phyloP scores from a whole-genome alignment of 2,113 vertebrate genomes.

The Antechinus stuartii region DNA sequence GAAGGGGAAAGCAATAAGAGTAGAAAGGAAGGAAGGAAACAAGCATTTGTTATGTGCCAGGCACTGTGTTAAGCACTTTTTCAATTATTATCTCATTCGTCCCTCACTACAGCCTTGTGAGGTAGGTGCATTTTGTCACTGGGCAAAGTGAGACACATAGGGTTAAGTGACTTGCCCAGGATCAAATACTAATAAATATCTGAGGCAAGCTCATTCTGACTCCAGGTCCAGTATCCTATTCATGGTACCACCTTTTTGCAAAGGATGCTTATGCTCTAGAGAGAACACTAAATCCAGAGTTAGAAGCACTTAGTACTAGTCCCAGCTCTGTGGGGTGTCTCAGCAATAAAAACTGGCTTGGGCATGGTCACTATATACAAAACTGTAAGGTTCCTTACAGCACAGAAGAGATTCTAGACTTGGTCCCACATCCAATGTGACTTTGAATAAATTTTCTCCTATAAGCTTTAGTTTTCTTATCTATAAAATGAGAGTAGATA shows the following conservation, averaged over 20 bases:
- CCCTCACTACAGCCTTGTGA: neutral
- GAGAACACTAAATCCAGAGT: neutral
- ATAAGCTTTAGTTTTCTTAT: neutral
- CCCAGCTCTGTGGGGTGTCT: too few relatives aligned
- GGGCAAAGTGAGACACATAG: neutral
- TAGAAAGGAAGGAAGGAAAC: neutral
- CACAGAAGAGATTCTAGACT: neutral
- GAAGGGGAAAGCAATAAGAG: neutral
- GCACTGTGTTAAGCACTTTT: neutral
- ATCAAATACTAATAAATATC: neutral
- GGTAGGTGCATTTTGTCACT: neutral
- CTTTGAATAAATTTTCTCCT: neutral
- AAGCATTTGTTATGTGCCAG: neutral
- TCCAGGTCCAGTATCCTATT: neutral
- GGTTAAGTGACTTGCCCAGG: neutral
- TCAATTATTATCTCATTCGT: neutral
- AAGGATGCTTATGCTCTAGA: neutral
- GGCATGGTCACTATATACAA: neutral
- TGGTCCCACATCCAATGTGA: neutral
- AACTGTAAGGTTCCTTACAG: neutral
- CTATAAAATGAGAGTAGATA: neutral
- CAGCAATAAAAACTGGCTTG: too few relatives aligned
- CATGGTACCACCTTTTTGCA: neutral
- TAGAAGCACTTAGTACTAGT: neutral
- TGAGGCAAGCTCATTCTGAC: neutral